phyloP scores from a whole-genome alignment of 2,888 invertebrate species.

The Phytoseiulus persimilis region DNA sequence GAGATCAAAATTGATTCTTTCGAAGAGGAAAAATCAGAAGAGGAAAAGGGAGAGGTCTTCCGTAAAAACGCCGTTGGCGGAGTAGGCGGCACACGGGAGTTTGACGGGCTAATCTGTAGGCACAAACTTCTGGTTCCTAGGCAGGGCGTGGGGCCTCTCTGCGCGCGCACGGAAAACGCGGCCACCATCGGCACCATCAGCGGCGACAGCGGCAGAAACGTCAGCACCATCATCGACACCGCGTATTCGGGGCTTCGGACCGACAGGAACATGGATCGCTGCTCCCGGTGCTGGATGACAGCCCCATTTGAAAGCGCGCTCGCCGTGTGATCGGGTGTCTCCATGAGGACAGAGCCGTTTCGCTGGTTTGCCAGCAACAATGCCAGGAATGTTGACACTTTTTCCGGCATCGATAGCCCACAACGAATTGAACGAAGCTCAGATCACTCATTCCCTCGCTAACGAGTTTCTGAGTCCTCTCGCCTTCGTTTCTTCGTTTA shows the following conservation, averaged over 20 bases:
- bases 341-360: neutral
- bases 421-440: neutral
- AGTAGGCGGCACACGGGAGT: neutral
- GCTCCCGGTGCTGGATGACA: neutral
- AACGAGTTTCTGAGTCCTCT: neutral
- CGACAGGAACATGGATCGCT: neutral
- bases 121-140: neutral
- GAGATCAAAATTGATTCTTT: neutral
- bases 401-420: neutral
- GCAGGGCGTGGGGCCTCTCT: neutral
- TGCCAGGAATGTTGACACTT: neutral
- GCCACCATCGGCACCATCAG: neutral
- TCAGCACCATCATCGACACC: neutral
- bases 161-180: neutral
- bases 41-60: neutral
- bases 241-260: neutral
- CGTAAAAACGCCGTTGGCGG: neutral
- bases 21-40: neutral
- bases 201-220: too few species aligned
- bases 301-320: neutral
- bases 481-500: too few species aligned
- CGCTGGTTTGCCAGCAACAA: neutral
- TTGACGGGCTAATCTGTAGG: neutral
- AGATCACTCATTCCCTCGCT: neutral
- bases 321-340: neutral